A percentile compares a stretch with the other conserved stretches of the same genome.
These are phyloP conservation scores for Porites divaricata DNA, from an alignment of 92 coral and sea anemone genomes.

Conservation along the genomic window DNA sequence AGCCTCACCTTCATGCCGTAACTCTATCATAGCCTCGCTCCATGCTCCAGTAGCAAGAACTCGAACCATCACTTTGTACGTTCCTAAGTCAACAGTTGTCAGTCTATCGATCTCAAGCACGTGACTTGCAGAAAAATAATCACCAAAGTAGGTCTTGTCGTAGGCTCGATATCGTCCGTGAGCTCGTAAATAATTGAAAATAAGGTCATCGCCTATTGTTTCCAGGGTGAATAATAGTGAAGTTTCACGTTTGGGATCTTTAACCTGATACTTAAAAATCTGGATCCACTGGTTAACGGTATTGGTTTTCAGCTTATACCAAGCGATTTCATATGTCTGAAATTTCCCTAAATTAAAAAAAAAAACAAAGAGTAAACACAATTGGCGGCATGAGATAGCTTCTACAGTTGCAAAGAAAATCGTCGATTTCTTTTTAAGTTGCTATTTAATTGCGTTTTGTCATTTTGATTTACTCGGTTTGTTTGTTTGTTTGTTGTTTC, in stretches of 20 bases:
- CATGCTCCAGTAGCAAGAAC: conserved; percentile 46
- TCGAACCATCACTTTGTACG: conserved; percentile 70
- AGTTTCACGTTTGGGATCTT: conserved; percentile 2
- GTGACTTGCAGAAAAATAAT: conserved; percentile 69
- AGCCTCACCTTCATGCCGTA: conserved; percentile 68
- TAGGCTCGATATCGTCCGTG: conserved; percentile 69
- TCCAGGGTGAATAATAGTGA: conserved; percentile 10
- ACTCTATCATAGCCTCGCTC: conserved; percentile 73
- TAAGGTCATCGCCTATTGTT: background rate
- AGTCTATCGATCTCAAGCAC: conserved; percentile 70
- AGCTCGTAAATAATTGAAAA: background rate
- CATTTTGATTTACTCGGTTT: too few species aligned
- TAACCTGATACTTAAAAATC: background rate
- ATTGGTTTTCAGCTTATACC: conserved; percentile 15
- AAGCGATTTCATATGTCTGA: conserved; percentile 7
- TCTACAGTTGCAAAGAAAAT: too few species aligned
- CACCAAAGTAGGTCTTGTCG: conserved; percentile 77
- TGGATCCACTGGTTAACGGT: background rate
- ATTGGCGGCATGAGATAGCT: too few species aligned
- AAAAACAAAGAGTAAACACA: background rate
- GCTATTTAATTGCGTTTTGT: too few species aligned
- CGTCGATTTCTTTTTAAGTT: too few species aligned
- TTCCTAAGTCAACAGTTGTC: conserved; percentile 65
- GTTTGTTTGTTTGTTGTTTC: too few species aligned
- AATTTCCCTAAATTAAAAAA: conserved; percentile 5